A percentile compares a stretch with the other conserved stretches of the same genome.
Conservation (phyloP, 1,140 invertebrate genomes). For the Contarinia nasturtii region DNA sequence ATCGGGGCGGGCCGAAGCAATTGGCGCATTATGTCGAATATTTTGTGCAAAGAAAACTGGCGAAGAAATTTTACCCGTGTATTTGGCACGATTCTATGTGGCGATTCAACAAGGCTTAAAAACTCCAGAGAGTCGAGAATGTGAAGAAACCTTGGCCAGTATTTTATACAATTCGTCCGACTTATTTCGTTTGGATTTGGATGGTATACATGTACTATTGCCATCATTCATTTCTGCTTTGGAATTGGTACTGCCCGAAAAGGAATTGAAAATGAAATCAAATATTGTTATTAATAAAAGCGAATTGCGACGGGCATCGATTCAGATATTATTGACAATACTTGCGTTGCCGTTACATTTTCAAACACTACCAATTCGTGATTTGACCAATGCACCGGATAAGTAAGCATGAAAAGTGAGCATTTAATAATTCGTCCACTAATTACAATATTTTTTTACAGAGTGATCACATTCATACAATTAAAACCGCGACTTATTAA, state of each 20-base stretch:
- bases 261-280: slow-evolving; percentile 43
- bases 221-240: slow-evolving; percentile 77
- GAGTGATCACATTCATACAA: slow-evolving; percentile 49
- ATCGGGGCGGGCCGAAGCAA: slow-evolving; percentile 80
- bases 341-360: slow-evolving; percentile 82
- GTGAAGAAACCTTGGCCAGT: slow-evolving; percentile 52
- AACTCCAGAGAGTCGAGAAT: slow-evolving; percentile 35
- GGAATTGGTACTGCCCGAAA: slow-evolving; percentile 68
- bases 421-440: not conserved
- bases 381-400: slow-evolving; percentile 34
- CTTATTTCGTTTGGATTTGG: slow-evolving; percentile 73
- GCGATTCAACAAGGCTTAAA: slow-evolving; percentile 75
- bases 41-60: slow-evolving; percentile 92
- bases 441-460: slow-evolving; percentile 5
- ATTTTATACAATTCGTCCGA: slow-evolving; percentile 65
- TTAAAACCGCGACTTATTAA: slow-evolving; percentile 68
- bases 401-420: slow-evolving; percentile 17
- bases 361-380: slow-evolving; percentile 57
- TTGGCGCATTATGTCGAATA: slow-evolving; percentile 85
- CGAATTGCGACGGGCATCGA: slow-evolving; percentile 74
- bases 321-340: slow-evolving; percentile 75
- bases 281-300: slow-evolving; percentile 40
- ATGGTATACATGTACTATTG: slow-evolving; percentile 79
- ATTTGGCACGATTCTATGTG: slow-evolving; percentile 87
- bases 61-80: slow-evolving; percentile 85